Evolutionary conservation across 2,797 vertebrate species (phyloP).

Genomic region (Buphagus erythrorhynchus): DNA sequence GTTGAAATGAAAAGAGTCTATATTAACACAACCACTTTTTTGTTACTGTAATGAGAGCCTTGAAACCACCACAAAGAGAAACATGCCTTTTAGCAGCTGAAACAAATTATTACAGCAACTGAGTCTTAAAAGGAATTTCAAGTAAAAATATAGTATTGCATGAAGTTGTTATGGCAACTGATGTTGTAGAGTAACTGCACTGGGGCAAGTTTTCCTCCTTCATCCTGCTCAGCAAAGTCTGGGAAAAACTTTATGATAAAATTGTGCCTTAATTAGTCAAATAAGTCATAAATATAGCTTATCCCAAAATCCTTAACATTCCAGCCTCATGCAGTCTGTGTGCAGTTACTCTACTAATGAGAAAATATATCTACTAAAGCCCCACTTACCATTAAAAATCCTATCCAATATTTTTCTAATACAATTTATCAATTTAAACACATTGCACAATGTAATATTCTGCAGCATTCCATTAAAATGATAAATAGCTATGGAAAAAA

Average conservation of each 20-base stretch:
- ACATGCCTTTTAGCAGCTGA: slow-evolving; percentile 79
- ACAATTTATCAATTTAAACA: slow-evolving; percentile 82
- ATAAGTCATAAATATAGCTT: slow-evolving; percentile 81
- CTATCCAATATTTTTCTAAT: slow-evolving; percentile 77
- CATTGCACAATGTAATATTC: slow-evolving; percentile 78
- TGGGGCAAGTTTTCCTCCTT: slow-evolving; percentile 78
- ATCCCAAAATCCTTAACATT: slow-evolving; percentile 78
- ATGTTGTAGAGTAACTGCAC: slow-evolving; percentile 79
- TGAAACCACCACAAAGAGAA: slow-evolving; percentile 80
- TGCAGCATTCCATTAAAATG: slow-evolving; percentile 78
- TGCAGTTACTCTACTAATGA: slow-evolving; percentile 78
- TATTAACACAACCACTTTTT: slow-evolving; percentile 71
- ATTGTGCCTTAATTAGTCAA: slow-evolving; percentile 80
- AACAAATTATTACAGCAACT: slow-evolving; percentile 82
- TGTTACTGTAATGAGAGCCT: slow-evolving; percentile 75
- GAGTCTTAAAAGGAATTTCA: slow-evolving; percentile 82
- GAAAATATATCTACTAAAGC: slow-evolving; percentile 80
- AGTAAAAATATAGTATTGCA: slow-evolving; percentile 82
- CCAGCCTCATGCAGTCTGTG: slow-evolving; percentile 62
- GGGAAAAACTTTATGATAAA: slow-evolving; percentile 77
- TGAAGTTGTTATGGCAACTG: slow-evolving; percentile 84
- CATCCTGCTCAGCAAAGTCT: slow-evolving; percentile 76
- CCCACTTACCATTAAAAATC: slow-evolving; percentile 78
- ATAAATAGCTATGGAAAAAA: slow-evolving; percentile 70
- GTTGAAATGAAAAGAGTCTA: slow-evolving; percentile 69